Evolutionary conservation across 2,797 vertebrate species (phyloP).

Genomic region (Sebastes hubbsi): DNA sequence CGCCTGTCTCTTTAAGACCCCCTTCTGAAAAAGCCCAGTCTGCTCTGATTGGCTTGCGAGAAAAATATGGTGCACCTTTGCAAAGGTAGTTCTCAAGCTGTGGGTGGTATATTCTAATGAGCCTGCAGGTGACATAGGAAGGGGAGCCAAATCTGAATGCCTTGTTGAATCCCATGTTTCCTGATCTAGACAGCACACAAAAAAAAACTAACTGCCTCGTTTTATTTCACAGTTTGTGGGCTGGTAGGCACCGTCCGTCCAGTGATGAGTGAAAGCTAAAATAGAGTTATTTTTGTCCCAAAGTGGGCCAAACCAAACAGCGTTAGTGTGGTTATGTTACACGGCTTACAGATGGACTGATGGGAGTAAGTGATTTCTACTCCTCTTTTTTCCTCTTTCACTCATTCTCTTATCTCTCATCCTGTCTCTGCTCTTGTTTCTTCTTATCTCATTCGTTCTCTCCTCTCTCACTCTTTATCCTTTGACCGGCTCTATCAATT

Average conservation of each 20-base stretch:
- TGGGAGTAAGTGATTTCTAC: background rate
- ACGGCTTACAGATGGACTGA: background rate
- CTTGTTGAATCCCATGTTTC: too few relatives aligned
- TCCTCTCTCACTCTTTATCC: background rate
- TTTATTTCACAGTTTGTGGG: too few relatives aligned
- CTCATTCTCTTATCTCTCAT: background rate
- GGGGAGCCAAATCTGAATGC: too few relatives aligned
- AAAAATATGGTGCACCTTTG: too few relatives aligned
- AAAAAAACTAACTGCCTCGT: too few relatives aligned
- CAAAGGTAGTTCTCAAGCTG: too few relatives aligned
- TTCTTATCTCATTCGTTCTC: background rate
- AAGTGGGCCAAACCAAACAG: background rate
- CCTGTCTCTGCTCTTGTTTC: background rate
- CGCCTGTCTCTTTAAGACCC: too few relatives aligned
- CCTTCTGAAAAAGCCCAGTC: too few relatives aligned
- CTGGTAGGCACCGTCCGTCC: too few relatives aligned
- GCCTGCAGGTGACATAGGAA: too few relatives aligned
- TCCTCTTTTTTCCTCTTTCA: background rate
- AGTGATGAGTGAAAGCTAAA: background rate
- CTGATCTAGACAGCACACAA: too few relatives aligned
- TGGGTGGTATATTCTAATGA: rapidly evolving
- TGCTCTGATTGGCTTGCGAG: too few relatives aligned
- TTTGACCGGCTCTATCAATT: slow-evolving; percentile 7
- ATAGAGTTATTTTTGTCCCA: background rate
- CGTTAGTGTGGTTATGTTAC: background rate